Conservation (phyloP, 2,113 vertebrate genomes). For the Oceanodroma tethys region DNA sequence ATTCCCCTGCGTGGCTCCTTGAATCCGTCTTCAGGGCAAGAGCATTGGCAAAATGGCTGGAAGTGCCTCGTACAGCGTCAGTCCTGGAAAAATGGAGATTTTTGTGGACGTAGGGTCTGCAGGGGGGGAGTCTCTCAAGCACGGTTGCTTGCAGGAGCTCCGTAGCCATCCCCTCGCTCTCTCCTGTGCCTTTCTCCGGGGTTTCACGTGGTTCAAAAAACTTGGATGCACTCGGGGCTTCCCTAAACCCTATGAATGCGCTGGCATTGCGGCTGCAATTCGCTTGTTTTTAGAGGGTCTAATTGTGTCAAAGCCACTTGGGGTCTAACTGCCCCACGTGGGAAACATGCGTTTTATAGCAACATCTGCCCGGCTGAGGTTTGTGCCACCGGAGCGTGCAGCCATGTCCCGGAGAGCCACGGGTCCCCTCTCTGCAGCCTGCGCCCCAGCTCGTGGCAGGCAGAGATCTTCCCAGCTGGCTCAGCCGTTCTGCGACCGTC, state of each 20-base stretch:
- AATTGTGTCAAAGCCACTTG: background rate
- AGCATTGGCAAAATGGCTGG: fast-evolving
- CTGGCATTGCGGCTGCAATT: background rate
- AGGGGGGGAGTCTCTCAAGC: fast-evolving
- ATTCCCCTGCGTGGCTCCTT: background rate
- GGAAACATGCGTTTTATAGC: background rate
- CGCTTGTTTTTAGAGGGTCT: background rate
- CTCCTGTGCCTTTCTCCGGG: background rate
- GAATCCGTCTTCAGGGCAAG: background rate
- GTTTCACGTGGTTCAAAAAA: fast-evolving
- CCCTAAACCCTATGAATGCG: fast-evolving
- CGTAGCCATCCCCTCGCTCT: background rate
- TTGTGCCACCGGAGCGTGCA: background rate
- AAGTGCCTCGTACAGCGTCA: background rate
- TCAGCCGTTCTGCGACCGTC: background rate
- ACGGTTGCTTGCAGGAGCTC: fast-evolving
- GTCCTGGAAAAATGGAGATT: background rate
- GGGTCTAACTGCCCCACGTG: fast-evolving
- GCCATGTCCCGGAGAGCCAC: background rate
- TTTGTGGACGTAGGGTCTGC: background rate
- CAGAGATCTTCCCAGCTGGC: background rate
- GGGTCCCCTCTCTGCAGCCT: background rate
- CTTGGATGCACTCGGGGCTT: fast-evolving
- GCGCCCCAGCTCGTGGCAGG: background rate
- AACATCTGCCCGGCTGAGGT: background rate